Base-by-base conservation (phyloP, 2,888 invertebrate genomes). In the Heliothis peltigera region DNA sequence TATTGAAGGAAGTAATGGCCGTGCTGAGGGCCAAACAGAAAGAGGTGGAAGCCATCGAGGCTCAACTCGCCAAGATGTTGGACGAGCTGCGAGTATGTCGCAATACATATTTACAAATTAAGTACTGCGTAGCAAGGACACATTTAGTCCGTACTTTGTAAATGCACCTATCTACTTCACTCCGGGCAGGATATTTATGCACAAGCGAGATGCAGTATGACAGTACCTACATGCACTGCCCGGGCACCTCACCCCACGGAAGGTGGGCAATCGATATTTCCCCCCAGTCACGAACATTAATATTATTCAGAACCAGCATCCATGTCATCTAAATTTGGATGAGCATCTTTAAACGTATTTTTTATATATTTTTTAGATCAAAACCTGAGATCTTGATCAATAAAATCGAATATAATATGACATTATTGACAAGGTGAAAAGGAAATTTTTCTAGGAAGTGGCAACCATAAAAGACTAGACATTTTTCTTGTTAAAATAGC, bases 31-130 rank as follows among this genome's bases (percentile, higher is more conserved):
- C 97, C 35, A 98, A 99, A 84, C 98, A 98, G 85, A 96, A 96
- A 73, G 97, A 97, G 85, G 95, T 98, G 28, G 97, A 97, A 0
- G 97, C 96, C 7, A 98, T 98, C 0, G 98, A 98, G 88, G 97
- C 96, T 0, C 96, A 97, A 87, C 95, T 96, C 10, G 96, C 96
- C n/a, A 96, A 97, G 79, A 97, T 98, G 84, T 92, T 96, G 74
- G 96, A 97, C 12, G 95, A 98, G 64, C 93, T 96, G 0, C 97
- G 97, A 90, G 98, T 98, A 81, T 42, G 70, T 66, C 35, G 19
- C 18, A 18, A 17, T 39, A 2, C 22, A 12, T 22, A n/a, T 35
- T 19, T 22, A 22, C 18, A 4, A 8, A 25, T 5, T n/a, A 39
- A 10, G 6, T 10, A 15, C 15, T 32, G 7, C 15, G 44, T 19